Base-by-base conservation (phyloP, 2,888 invertebrate species). In the Adineta ricciae region DNA sequence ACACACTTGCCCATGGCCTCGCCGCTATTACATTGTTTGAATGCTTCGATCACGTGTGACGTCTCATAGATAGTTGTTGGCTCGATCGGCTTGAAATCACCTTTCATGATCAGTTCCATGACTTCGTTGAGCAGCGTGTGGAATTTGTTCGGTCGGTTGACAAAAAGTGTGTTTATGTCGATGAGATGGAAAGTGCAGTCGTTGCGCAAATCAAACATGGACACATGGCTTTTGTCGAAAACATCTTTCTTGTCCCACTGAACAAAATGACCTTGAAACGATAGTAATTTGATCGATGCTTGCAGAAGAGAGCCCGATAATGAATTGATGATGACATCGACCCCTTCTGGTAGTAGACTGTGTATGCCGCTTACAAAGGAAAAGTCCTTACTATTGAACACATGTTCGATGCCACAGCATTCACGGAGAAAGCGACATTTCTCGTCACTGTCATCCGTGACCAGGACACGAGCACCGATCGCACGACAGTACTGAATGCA, bases 401-500 rank as follows among this genome's bases (percentile, higher is more conserved):
- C 73, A 8, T 78, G 41, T 21, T 78, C 1, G 1, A 56, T 21
- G 41, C 83, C 64, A 56, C 52, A 54, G 0, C 84, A 4, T 32
- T 83, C 21, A 3, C 49, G 24, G 21, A 84, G 41, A 32, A 50
- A 83, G 0, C 7, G 14, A 27, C 84, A 36, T 24, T 84, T 84
- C 14, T 54, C 54, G 0, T 78, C 52, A 1, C 21, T 50, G 24
- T 83, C 85, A 21, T 72, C 84, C 11, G 84, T 83, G 21, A 38
- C 78, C 1, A 84, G 1, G 3, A 84, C 78, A 8, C 16, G 7
- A 21, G 84, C 84, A 14, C 84, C 84, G 27, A 84, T 1, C 36
- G 3, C 2, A 4, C 41, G 49, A 1, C 82, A 78, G n/a, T 82
- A 36, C 38, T 84, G 84, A 21, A 86, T 87, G 9, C 86, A 86